Percentiles rank a stretch among this genome's conserved stretches.
Evolutionary conservation across 2,113 vertebrate genomes (phyloP).

Genomic region (Terrapene triunguis): DNA sequence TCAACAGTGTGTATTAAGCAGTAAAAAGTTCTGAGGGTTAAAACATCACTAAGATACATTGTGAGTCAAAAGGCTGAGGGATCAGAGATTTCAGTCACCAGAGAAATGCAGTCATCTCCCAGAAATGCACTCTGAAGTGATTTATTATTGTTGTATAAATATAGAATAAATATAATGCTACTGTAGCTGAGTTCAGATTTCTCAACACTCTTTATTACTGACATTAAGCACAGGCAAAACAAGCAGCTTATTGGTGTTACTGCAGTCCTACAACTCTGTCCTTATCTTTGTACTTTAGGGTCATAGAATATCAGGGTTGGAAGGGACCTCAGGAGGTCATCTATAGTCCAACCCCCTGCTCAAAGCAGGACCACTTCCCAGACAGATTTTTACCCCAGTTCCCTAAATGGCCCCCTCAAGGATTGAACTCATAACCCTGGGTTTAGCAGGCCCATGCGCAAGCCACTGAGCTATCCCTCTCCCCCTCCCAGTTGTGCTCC

Average conservation of each 20-base stretch:
- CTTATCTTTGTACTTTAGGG: neutral
- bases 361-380: no score
- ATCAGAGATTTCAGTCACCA: constrained; percentile 52
- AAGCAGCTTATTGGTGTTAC: neutral
- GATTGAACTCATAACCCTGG: no score
- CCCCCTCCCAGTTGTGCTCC: no score
- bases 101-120: constrained; percentile 45
- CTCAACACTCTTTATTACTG: neutral
- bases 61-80: constrained; percentile 63
- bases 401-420: no score
- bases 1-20: constrained; percentile 24
- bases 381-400: no score
- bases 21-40: constrained; percentile 63
- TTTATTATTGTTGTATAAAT: constrained; percentile 21
- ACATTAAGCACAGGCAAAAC: neutral
- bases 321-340: no score
- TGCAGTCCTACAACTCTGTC: neutral
- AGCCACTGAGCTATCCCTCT: no score
- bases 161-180: neutral
- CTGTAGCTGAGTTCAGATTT: neutral
- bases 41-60: constrained; percentile 64
- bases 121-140: constrained; percentile 46
- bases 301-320: no score
- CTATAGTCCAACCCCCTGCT: no score
- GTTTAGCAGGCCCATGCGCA: no score